These are phyloP conservation scores for Equus przewalskii DNA, from an alignment of 2,113 vertebrate genomes.

Conservation along the genomic window DNA sequence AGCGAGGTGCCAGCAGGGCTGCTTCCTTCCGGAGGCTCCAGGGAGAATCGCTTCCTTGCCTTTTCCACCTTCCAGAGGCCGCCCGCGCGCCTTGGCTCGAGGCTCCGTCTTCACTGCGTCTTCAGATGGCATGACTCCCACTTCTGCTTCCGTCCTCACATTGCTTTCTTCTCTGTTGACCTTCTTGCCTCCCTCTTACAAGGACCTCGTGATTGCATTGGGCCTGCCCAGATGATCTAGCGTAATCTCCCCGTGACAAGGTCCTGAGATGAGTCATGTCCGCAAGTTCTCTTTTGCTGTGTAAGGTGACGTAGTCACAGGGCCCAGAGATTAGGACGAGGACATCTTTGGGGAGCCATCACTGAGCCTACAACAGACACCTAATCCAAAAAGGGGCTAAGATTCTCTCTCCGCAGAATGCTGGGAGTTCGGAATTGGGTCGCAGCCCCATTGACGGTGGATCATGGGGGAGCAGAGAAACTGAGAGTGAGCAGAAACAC, in stretches of 20 bases:
- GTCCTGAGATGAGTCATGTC: accelerated
- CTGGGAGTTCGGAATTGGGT: neutral
- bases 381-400: neutral
- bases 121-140: neutral
- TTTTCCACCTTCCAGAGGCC: neutral
- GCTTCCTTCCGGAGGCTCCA: neutral
- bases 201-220: neutral
- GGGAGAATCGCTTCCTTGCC: too few relatives aligned
- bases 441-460: neutral
- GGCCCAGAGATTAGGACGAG: too few relatives aligned
- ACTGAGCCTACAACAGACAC: accelerated
- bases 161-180: neutral
- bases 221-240: too few relatives aligned
- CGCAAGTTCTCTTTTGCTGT: neutral
- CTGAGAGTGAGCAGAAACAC: accelerated
- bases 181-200: neutral
- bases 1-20: too few relatives aligned
- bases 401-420: too few relatives aligned
- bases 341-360: neutral
- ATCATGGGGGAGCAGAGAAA: neutral
- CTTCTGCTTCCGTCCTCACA: accelerated
- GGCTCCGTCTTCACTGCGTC: accelerated
- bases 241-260: accelerated
- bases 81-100: accelerated
- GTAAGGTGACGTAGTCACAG: accelerated